Percentiles rank a stretch among this genome's conserved stretches.
These are phyloP conservation scores for Limulus polyphemus DNA, from an alignment of 2,888 invertebrate genomes.

Conservation along the genomic window DNA sequence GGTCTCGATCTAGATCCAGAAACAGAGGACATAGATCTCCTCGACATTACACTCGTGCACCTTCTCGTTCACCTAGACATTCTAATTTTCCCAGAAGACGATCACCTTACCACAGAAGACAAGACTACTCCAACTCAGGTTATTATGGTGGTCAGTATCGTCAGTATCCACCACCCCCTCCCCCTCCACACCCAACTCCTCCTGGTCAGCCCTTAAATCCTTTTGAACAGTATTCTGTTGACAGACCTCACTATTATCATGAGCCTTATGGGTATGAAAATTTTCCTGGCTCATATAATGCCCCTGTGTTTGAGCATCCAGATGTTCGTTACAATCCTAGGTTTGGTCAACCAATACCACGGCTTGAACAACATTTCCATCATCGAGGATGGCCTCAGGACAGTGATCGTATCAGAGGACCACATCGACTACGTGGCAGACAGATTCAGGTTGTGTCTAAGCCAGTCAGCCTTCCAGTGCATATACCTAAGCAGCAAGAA, in stretches of 20 bases:
- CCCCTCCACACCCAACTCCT: constrained; percentile 1
- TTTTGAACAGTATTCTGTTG: constrained; percentile 12
- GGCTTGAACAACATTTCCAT: too few relatives aligned
- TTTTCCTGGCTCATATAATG: too few relatives aligned
- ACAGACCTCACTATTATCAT: constrained; percentile 10
- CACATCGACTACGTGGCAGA: too few relatives aligned
- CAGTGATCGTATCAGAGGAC: too few relatives aligned
- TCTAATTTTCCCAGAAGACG: constrained; percentile 4
- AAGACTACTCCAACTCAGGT: constrained; percentile 7
- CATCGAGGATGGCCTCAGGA: too few relatives aligned
- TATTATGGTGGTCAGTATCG: constrained; percentile 12
- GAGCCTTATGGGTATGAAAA: constrained; percentile 7
- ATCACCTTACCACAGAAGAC: constrained; percentile 4
- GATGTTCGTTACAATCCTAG: too few relatives aligned
- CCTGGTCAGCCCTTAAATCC: constrained; percentile 8
- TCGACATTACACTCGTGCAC: constrained; percentile 12
- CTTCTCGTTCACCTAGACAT: constrained; percentile 1
- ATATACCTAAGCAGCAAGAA: too few relatives aligned
- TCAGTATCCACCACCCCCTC: constrained; percentile 6
- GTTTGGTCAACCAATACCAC: too few relatives aligned
- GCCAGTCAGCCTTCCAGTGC: too few relatives aligned
- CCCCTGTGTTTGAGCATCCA: too few relatives aligned
- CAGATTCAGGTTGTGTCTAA: too few relatives aligned
- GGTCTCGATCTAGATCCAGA: constrained; percentile 19
- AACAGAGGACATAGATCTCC: constrained; percentile 5